Conservation (phyloP, 30 jellyfish, hydroid and myxozoan species). For the Pseudorhiza aurosa region DNA sequence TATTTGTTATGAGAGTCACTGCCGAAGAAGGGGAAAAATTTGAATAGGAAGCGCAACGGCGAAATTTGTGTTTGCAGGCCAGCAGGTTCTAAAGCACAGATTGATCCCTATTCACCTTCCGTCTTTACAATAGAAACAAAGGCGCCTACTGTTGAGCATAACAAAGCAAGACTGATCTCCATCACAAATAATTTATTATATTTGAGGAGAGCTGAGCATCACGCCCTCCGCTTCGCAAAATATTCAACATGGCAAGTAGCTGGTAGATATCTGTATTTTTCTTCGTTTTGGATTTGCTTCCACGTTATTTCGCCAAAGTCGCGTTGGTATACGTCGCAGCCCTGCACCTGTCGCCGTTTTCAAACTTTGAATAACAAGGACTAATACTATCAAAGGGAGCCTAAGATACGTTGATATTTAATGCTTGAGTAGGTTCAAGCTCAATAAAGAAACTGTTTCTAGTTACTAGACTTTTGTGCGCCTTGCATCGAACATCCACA, state of each 20-base stretch:
- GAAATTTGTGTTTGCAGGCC: background rate
- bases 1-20: background rate
- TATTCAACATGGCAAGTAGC: constrained; percentile 2
- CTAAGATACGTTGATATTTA: constrained; percentile 57
- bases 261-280: background rate
- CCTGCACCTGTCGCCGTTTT: constrained; percentile 53
- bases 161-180: constrained; percentile 67
- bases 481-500: constrained; percentile 34
- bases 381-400: constrained; percentile 76
- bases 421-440: constrained; percentile 76
- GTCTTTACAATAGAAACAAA: constrained; percentile 64
- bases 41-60: background rate
- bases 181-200: constrained; percentile 66
- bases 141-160: constrained; percentile 52
- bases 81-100: constrained; percentile 60
- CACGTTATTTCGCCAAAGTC: constrained; percentile 3
- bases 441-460: constrained; percentile 66
- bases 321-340: constrained; percentile 17
- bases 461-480: constrained; percentile 63
- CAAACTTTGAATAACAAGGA: constrained; percentile 33
- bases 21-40: background rate
- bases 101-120: constrained; percentile 24
- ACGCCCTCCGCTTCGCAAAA: constrained; percentile 61
- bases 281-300: background rate
- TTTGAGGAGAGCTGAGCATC: constrained; percentile 43